A percentile compares a stretch with the other conserved stretches of the same genome.
Conservation (phyloP, 2,797 vertebrate genomes). For the Sebastes jordani region DNA sequence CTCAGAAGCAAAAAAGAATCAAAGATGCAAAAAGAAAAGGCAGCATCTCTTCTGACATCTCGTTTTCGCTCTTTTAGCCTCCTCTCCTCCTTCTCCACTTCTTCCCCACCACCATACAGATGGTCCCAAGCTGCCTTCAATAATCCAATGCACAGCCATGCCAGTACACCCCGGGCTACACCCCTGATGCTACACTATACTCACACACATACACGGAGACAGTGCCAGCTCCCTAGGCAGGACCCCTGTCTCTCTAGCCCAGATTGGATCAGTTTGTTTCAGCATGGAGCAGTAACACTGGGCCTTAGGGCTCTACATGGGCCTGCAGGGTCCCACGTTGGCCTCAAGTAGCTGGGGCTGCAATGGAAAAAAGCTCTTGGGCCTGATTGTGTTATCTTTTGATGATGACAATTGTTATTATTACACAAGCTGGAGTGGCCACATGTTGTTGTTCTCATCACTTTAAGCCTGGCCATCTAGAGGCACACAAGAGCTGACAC, state of each 20-base stretch:
- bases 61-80: constrained; percentile 4
- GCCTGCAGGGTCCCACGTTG: constrained; percentile 66
- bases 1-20: not conserved
- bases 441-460: constrained; percentile 60
- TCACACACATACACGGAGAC: constrained; percentile 54
- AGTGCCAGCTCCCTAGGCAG: constrained; percentile 84
- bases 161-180: constrained; percentile 81
- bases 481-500: constrained; percentile 19
- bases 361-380: constrained; percentile 63
- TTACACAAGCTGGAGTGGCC: constrained; percentile 64
- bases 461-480: constrained; percentile 20
- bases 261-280: constrained; percentile 77
- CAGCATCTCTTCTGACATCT: constrained; percentile 13
- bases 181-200: constrained; percentile 73
- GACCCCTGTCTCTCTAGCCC: constrained; percentile 77
- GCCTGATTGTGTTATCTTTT: constrained; percentile 57
- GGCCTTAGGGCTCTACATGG: constrained; percentile 73
- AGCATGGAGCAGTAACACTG: constrained; percentile 71
- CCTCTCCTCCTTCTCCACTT: constrained; percentile 44
- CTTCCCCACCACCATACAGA: constrained; percentile 75
- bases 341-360: constrained; percentile 50
- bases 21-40: constrained; percentile 2
- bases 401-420: constrained; percentile 63
- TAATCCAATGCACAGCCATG: constrained; percentile 80
- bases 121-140: constrained; percentile 83